Evolutionary conservation across 2,113 vertebrate genomes (phyloP), one percentile per base, ranked within the genome.

Genomic region (Paracyprichromis sp.): DNA sequence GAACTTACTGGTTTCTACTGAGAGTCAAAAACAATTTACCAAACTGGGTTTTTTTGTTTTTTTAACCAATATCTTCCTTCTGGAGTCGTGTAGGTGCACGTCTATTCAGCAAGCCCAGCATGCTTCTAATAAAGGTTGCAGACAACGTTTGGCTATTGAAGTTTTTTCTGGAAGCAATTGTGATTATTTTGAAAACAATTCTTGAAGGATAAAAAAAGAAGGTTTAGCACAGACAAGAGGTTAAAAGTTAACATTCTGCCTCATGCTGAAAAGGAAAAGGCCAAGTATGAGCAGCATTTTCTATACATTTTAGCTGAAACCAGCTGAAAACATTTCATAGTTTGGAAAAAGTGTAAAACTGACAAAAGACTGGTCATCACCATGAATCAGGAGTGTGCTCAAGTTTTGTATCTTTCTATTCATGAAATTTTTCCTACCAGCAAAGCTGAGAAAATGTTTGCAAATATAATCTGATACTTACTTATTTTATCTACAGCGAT

Each of bases 1-100:
- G 84, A 88, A 90, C 83, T 59, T 84, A 36, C 43, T 87, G 80
- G n/a, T 91, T 90, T 87, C 26, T 85, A 69, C 56, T 86, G 40
- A 78, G 54, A 86, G 86, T 83, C 5, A 71, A 89, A 93, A 92
- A 88, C 61, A 84, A 88, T 83, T 52, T 7, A 43, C 24, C 50
- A 82, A 50, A 9, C 8, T 26, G 45, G 1, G 0, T 16, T 7
- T 57, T 12, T 7, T 3, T 3, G 6, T 5, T 38, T 80, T 86
- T 66, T 85, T 45, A 36, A 45, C 38, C 31, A 14, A 45, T 54
- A 57, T 73, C 14, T 86, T 17, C 36, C 10, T 9, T 56, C 50
- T 63, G 16, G 17, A 8, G 83, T 36, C 36, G 8, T 59, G 12
- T 31, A 29, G 54, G n/a, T 43, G 36, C 53, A 56, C 11, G 38